Evolutionary conservation across 2,113 vertebrate species (phyloP).

Genomic region (Eurystomus gularis): DNA sequence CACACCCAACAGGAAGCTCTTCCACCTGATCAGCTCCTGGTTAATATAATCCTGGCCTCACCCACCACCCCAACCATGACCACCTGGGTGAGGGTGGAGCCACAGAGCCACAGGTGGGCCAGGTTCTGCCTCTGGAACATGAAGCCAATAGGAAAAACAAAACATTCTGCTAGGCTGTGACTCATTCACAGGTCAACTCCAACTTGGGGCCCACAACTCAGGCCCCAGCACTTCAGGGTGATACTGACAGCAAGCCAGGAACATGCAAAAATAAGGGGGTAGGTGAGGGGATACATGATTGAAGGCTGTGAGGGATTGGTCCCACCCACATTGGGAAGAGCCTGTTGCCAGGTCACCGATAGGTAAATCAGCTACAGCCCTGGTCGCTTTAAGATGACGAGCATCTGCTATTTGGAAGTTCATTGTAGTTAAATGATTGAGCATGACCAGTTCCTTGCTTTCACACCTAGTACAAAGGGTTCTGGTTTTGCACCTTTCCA

Average conservation of each 20-base stretch:
- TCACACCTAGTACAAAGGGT: fast-evolving
- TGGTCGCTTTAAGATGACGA: neutral
- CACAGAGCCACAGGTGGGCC: no score
- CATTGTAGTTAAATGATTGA: neutral
- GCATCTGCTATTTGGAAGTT: neutral
- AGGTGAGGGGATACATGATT: fast-evolving
- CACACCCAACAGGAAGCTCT: no score
- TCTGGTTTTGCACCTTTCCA: neutral
- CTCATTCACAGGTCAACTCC: no score
- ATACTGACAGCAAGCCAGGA: fast-evolving
- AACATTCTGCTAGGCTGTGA: no score
- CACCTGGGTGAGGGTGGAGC: no score
- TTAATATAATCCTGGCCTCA: no score
- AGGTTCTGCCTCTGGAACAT: no score
- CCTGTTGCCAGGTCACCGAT: fast-evolving
- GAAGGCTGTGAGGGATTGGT: neutral
- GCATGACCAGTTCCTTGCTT: neutral
- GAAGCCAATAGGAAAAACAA: no score
- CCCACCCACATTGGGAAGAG: neutral
- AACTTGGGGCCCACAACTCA: no score
- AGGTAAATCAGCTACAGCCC: neutral
- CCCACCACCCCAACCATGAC: no score
- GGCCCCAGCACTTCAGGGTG: no score
- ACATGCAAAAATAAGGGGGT: neutral
- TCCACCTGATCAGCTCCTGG: no score